A percentile compares a stretch with the other conserved stretches of the same genome.
Conservation (phyloP, 2,888 invertebrate genomes). For the Coecobrya sp. region DNA sequence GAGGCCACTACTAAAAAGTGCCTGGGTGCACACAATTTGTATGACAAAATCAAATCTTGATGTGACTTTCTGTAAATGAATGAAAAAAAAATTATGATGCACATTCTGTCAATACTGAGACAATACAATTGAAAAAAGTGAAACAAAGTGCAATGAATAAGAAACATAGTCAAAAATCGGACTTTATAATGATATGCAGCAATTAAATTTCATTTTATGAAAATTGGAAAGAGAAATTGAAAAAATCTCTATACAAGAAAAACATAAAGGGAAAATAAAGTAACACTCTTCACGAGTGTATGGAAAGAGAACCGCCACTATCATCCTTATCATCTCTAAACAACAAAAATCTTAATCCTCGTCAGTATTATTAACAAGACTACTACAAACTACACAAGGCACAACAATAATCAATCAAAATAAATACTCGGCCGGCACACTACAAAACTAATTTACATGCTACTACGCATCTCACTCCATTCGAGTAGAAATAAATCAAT, state of each 20-base stretch:
- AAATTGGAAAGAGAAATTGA: neutral
- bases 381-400: conserved; percentile 31
- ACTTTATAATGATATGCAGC: no score
- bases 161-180: no score
- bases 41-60: conserved; percentile 65
- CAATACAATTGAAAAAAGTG: neutral
- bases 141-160: conserved; percentile 49
- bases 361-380: conserved; percentile 75
- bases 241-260: no score
- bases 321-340: conserved; percentile 6
- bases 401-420: conserved; percentile 69
- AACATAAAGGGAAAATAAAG: neutral
- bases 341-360: conserved; percentile 60
- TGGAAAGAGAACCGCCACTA: conserved; percentile 5
- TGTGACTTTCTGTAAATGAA: neutral
- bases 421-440: neutral
- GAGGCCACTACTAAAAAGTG: conserved; percentile 40
- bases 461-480: conserved; percentile 63
- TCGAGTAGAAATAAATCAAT: conserved; percentile 44
- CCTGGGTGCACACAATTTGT: conserved; percentile 69
- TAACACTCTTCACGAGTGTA: neutral
- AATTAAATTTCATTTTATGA: no score
- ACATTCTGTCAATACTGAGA: neutral
- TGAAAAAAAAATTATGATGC: neutral
- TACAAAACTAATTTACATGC: neutral